A percentile compares a stretch with the other conserved stretches of the same genome.
phyloP scores from a whole-genome alignment of 1,140 invertebrate species.

The Adoxophyes honmai region DNA sequence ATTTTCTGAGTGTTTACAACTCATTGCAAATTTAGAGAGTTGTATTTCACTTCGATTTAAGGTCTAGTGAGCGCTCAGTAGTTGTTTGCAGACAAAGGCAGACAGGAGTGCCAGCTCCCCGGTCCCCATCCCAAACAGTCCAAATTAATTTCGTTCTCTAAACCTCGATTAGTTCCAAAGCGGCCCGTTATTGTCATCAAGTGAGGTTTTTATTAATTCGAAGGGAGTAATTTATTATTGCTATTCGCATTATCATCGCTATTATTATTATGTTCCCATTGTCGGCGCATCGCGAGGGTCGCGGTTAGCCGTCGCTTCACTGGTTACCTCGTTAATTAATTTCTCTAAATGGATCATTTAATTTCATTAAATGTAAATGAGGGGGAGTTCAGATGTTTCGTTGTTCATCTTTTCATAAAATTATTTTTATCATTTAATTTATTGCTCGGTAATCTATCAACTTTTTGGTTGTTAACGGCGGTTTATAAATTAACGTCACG shows the following conservation, averaged over 20 bases:
- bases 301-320: slow-evolving; percentile 63
- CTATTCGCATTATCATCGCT: slow-evolving; percentile 53
- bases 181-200: slow-evolving; percentile 65
- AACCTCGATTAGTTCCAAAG: slow-evolving; percentile 64
- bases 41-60: no score
- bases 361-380: slow-evolving; percentile 76
- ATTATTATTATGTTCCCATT: slow-evolving; percentile 50
- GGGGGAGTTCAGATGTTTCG: slow-evolving; percentile 46
- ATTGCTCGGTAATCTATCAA: slow-evolving; percentile 11
- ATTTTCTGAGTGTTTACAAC: no score
- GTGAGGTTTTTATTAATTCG: slow-evolving; percentile 73
- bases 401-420: slow-evolving; percentile 35
- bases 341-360: slow-evolving; percentile 76
- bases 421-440: slow-evolving; percentile 42
- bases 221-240: slow-evolving; percentile 52
- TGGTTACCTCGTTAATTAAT: slow-evolving; percentile 73
- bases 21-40: no score
- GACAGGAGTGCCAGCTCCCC: slow-evolving; percentile 2
- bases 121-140: slow-evolving; percentile 25
- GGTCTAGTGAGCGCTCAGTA: slow-evolving; percentile 19
- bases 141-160: slow-evolving; percentile 55
- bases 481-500: background rate
- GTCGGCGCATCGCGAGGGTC: slow-evolving; percentile 31
- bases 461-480: slow-evolving; percentile 1
- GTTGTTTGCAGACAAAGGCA: background rate